Evolutionary conservation across 2,797 vertebrate genomes (phyloP).

Genomic region (Scolopax rusticola): DNA sequence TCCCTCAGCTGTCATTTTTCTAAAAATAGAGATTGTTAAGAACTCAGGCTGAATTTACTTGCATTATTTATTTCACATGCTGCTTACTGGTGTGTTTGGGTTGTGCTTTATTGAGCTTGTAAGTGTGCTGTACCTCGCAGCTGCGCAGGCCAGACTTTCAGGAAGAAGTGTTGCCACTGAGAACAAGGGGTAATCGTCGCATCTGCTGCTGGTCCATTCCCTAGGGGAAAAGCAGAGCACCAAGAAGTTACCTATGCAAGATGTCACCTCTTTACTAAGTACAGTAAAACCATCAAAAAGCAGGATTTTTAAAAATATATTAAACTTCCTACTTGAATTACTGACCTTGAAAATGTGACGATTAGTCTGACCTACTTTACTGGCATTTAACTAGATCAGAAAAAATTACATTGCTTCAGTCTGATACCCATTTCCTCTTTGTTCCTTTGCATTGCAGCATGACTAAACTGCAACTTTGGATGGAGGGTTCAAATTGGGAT

Average conservation of each 20-base stretch:
- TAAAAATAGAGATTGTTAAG: neutral
- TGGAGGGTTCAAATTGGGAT: neutral
- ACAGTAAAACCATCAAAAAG: neutral
- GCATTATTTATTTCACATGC: neutral
- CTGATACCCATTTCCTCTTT: neutral
- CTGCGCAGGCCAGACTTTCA: neutral
- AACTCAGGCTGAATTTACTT: neutral
- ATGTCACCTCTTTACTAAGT: neutral
- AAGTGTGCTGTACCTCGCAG: neutral
- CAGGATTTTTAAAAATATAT: neutral
- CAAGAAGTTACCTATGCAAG: neutral
- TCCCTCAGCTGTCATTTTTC: neutral
- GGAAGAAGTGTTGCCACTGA: neutral
- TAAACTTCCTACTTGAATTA: neutral
- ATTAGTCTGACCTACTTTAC: constrained; percentile 19
- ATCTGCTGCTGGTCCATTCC: neutral
- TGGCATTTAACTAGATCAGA: constrained; percentile 9
- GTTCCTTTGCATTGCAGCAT: neutral
- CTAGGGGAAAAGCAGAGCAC: neutral
- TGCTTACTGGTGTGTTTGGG: neutral
- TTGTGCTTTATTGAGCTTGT: neutral
- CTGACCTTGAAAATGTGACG: constrained; percentile 3
- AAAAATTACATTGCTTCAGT: neutral
- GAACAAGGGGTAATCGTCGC: neutral
- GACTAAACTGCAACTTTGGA: neutral